Evolutionary conservation across 1,140 invertebrate species (phyloP), one percentile per base, ranked within the genome.

Genomic region (Scylla paramamosain): DNA sequence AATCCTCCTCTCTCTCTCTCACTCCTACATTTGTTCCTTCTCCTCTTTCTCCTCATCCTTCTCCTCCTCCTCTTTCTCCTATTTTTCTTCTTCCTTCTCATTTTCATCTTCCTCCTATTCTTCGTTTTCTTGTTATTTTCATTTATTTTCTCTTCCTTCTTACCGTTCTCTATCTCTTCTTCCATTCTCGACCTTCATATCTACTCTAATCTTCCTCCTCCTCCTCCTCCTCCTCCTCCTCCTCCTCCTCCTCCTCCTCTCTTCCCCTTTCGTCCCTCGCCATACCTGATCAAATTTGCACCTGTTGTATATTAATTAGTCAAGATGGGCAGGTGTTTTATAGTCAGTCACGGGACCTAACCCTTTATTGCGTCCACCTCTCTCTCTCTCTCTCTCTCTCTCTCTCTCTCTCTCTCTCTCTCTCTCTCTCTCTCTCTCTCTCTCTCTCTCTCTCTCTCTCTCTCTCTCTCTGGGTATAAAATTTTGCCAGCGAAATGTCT

Each of bases 171-270:
- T 88, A 3, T 28, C 29, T 25, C 14, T 88, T 8, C 10, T 32
- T 25, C 45, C n/a, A 3, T n/a, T 28, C 32, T 20, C 29, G 12
- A 29, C 16, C 45, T 32, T 28, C 29, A 20, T 10, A 4, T 88
- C 86, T 25, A 20, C 86, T 28, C n/a, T 28, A 0, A 1, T 32
- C n/a, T 10, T 25, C n/a, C 31, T 6, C 16, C n/a, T 25, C 32
- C 45, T 88, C 86, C 45, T 88, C 4, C 45, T 31, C 29, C n/a
- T 32, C 86, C 28, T 88, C 4, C 29, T 88, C 86, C 45, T 46
- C 45, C 45, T 46, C 45, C n/a, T 88, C 45, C 86, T 46, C 29
- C 45, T 88, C 86, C 86, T 88, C 29, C 86, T 88, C 86, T 88
- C 45, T 32, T 88, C 67, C 67, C 67, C 67, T 77, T 20, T 20